Evolutionary conservation across 2,113 vertebrate species (phyloP).

Genomic region (Piprites chloris): DNA sequence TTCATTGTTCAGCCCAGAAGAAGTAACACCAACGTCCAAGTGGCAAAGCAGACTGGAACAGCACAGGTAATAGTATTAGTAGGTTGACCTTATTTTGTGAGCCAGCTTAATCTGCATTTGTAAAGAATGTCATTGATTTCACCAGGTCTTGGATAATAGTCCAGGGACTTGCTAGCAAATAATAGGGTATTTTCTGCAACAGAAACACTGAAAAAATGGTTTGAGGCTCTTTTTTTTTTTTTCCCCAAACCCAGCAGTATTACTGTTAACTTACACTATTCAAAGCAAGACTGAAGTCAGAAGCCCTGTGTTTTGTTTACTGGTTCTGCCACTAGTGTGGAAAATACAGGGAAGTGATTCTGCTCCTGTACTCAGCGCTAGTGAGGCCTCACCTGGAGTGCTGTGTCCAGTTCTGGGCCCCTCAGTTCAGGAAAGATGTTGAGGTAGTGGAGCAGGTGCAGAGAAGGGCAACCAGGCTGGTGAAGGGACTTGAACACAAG

Average conservation of each 20-base stretch:
- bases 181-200: neutral
- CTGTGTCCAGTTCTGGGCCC: too few species aligned
- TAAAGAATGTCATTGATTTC: neutral
- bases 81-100: neutral
- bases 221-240: neutral
- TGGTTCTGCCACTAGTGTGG: neutral
- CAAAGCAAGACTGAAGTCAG: neutral
- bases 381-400: too few species aligned
- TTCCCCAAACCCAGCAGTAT: neutral
- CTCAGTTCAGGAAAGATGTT: too few species aligned
- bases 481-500: too few species aligned
- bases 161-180: neutral
- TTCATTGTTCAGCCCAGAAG: conserved; percentile 29
- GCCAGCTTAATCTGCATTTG: neutral
- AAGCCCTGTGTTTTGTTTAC: neutral
- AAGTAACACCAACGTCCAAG: neutral
- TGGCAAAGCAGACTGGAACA: conserved; percentile 75
- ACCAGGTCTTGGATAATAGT: neutral
- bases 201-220: neutral
- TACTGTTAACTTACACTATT: neutral
- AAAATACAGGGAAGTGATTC: too few species aligned
- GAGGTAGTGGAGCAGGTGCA: too few species aligned
- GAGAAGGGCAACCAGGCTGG: too few species aligned
- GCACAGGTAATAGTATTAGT: conserved; percentile 68
- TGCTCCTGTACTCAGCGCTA: too few species aligned